Conservation (phyloP, 2,797 vertebrate species). For the Peromyscus eremicus region DNA sequence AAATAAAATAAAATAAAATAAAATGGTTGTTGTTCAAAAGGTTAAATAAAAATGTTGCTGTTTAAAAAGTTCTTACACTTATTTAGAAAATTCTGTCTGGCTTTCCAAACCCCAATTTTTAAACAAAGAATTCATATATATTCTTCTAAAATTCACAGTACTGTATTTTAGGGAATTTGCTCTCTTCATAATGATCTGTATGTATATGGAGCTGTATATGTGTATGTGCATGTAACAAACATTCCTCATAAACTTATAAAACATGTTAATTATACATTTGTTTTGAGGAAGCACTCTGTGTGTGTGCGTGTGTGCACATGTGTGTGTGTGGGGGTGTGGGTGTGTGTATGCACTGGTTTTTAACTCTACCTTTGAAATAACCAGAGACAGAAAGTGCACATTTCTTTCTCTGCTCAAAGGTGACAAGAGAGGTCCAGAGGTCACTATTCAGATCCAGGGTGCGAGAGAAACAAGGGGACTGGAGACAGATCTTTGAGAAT, state of each 20-base stretch:
- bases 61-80: not conserved
- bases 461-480: not conserved
- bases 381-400: not conserved
- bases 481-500: not conserved
- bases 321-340: not conserved
- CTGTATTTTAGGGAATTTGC: not conserved
- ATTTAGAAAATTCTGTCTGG: not conserved
- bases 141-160: not conserved
- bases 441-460: not conserved
- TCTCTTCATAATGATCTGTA: not conserved
- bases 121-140: not conserved
- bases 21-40: not conserved
- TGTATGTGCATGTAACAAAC: not conserved
- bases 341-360: not conserved
- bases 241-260: not conserved
- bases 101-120: constrained; percentile 46
- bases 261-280: constrained; percentile 40
- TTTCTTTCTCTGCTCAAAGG: constrained; percentile 51
- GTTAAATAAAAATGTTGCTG: not conserved
- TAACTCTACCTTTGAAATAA: constrained; percentile 27
- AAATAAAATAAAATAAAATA: not conserved
- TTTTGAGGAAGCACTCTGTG: not conserved
- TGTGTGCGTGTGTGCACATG: not conserved
- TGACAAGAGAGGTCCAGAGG: not conserved
- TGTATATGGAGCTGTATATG: not conserved